A percentile compares a stretch with the other conserved stretches of the same genome.
Conservation (phyloP, 1,140 invertebrate genomes). For the Drosophila virilis region DNA sequence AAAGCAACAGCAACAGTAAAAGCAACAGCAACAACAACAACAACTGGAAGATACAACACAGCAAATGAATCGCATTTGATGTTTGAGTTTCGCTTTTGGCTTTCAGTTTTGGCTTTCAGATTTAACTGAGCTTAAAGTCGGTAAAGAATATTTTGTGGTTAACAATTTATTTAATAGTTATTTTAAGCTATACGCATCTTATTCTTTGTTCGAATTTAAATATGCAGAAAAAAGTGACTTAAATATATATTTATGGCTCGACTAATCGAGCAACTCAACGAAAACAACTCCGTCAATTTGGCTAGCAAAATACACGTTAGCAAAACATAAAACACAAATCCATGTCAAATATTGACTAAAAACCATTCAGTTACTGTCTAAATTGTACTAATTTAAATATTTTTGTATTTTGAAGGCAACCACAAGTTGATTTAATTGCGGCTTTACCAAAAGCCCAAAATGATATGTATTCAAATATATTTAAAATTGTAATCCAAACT, state of each 20-base stretch:
- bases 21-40: constrained; percentile 29
- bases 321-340: too few relatives aligned
- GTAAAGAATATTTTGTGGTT: background rate
- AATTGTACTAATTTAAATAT: background rate
- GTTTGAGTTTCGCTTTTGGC: constrained; percentile 46
- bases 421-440: background rate
- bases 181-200: too few relatives aligned
- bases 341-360: too few relatives aligned
- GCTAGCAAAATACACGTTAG: too few relatives aligned
- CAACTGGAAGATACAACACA: constrained; percentile 11
- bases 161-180: background rate
- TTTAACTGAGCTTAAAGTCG: background rate
- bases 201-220: too few relatives aligned
- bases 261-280: too few relatives aligned
- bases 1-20: constrained; percentile 27
- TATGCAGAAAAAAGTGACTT: too few relatives aligned
- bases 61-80: constrained; percentile 49
- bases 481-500: background rate
- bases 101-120: constrained; percentile 25
- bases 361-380: background rate
- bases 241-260: too few relatives aligned
- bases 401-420: background rate
- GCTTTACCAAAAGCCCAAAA: background rate
- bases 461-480: background rate
- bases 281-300: too few relatives aligned